Conservation (phyloP, 2,888 invertebrate genomes). For the Masnerella sp. region DNA sequence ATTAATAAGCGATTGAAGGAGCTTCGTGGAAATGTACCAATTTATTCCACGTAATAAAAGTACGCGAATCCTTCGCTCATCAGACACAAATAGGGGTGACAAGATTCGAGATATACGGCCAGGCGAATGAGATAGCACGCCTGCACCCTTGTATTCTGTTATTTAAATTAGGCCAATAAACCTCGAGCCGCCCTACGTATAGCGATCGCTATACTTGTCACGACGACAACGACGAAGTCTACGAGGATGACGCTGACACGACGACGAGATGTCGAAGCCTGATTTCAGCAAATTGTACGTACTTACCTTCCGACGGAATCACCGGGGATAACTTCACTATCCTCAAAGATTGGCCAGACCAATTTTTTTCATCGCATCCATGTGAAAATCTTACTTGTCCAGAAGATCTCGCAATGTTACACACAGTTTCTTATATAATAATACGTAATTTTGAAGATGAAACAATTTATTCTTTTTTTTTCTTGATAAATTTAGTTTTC, state of each 20-base stretch:
- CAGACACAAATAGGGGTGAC: conserved; percentile 64
- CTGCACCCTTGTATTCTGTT: conserved; percentile 66
- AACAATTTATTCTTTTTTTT: no score
- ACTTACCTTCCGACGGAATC: conserved; percentile 55
- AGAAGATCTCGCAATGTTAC: background rate
- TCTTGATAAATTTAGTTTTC: no score
- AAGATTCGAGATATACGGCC: conserved; percentile 61
- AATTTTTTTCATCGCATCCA: conserved; percentile 30
- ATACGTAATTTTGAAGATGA: no score
- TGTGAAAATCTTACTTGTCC: conserved; percentile 23
- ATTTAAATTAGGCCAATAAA: conserved; percentile 77
- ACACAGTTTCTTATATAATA: background rate
- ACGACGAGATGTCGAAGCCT: conserved; percentile 61
- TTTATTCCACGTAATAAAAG: conserved; percentile 72
- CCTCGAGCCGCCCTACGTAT: conserved; percentile 63
- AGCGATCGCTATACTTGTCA: conserved; percentile 59
- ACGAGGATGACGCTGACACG: conserved; percentile 48
- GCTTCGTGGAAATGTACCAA: conserved; percentile 58
- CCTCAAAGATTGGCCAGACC: conserved; percentile 44
- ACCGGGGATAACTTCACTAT: conserved; percentile 53
- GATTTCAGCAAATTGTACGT: conserved; percentile 63
- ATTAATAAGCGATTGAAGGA: conserved; percentile 33
- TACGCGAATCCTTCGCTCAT: conserved; percentile 73
- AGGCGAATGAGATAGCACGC: conserved; percentile 65
- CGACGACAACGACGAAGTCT: conserved; percentile 60